These are phyloP conservation scores for Lottia gigantea DNA, from an alignment of 2,888 invertebrate genomes.

Conservation along the genomic window DNA sequence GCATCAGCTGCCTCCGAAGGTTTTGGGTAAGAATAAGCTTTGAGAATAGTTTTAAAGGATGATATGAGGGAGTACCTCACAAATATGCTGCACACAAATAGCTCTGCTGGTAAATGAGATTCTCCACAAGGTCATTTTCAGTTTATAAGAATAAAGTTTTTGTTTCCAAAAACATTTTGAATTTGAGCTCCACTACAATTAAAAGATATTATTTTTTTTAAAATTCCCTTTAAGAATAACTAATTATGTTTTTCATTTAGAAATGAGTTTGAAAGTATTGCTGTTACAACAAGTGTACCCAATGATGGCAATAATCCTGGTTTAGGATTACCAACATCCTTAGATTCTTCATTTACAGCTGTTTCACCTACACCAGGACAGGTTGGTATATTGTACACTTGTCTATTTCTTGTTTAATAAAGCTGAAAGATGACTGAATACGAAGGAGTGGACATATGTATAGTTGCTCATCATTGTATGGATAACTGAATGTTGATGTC, in stretches of 20 bases:
- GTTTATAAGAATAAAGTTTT: no score
- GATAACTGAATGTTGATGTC: background rate
- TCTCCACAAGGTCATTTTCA: no score
- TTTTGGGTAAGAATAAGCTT: conserved; percentile 28
- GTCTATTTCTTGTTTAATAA: background rate
- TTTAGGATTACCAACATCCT: conserved; percentile 11
- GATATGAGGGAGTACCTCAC: no score
- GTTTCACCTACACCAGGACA: conserved; percentile 64
- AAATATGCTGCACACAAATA: no score
- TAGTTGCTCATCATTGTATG: background rate
- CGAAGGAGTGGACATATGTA: no score
- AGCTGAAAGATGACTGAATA: background rate
- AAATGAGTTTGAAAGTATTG: background rate
- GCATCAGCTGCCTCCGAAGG: conserved; percentile 27
- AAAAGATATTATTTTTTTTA: no score
- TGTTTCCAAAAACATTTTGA: no score
- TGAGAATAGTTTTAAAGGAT: background rate
- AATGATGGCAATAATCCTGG: conserved; percentile 3
- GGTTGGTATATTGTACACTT: conserved; percentile 37
- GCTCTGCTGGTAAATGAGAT: no score
- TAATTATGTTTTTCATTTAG: no score
- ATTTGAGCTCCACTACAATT: no score
- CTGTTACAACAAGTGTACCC: background rate
- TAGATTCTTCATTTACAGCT: conserved; percentile 46
- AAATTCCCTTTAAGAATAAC: no score